Conservation (phyloP, 2,888 invertebrate genomes). For the Polyploca ridens region DNA sequence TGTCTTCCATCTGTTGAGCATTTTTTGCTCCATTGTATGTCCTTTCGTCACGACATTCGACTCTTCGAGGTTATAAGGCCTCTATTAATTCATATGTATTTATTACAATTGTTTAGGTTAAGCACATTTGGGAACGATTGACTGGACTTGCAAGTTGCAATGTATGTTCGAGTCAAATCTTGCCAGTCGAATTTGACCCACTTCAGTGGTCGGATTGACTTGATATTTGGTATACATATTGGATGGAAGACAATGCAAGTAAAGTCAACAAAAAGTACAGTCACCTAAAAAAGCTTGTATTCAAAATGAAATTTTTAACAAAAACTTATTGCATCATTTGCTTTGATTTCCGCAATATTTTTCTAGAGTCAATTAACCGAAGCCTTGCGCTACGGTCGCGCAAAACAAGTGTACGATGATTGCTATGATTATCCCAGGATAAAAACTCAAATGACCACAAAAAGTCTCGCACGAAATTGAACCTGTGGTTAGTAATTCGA, state of each 20-base stretch:
- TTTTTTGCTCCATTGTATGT: constrained; percentile 54
- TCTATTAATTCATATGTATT: constrained; percentile 38
- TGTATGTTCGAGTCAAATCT: too few relatives aligned
- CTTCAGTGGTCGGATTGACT: too few relatives aligned
- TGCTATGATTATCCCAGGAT: constrained; percentile 41
- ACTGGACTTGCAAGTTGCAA: neutral
- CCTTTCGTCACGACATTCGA: constrained; percentile 60
- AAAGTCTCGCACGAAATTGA: constrained; percentile 52
- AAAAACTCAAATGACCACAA: constrained; percentile 48
- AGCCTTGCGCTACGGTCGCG: constrained; percentile 21
- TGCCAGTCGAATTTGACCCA: too few relatives aligned
- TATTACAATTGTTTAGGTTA: constrained; percentile 24
- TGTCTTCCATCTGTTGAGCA: constrained; percentile 38
- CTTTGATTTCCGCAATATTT: constrained; percentile 44
- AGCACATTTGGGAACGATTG: constrained; percentile 21
- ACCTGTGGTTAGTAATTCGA: constrained; percentile 60
- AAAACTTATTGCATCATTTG: constrained; percentile 18
- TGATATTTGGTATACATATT: too few relatives aligned
- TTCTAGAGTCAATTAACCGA: constrained; percentile 29
- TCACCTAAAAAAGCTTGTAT: too few relatives aligned
- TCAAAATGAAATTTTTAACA: too few relatives aligned
- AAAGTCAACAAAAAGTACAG: too few relatives aligned
- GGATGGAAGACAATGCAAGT: too few relatives aligned
- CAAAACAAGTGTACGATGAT: constrained; percentile 46
- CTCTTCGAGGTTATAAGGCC: constrained; percentile 62